Evolutionary conservation across 2,113 vertebrate genomes (phyloP), one percentile per base, ranked within the genome.

Genomic region (Nanorana parkeri): DNA sequence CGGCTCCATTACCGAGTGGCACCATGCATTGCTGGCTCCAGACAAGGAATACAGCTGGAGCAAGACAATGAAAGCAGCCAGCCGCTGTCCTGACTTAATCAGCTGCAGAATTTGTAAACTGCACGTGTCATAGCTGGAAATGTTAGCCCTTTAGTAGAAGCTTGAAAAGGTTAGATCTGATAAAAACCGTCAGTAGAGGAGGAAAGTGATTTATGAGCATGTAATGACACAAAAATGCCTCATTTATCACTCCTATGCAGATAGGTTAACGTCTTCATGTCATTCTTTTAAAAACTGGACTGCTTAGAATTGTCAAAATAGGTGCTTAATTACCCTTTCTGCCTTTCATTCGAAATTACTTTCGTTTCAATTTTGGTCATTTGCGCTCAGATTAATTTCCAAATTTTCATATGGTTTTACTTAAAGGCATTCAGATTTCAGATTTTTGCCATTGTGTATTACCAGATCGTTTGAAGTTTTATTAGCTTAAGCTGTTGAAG

Each of bases 131-230:
- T 92, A 96, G 95, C 96, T 97, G 96, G 96, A 97, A 97, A 97
- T 96, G 96, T 96, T 96, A 96, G 94, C 92, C 82, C 92, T 96
- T 93, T 97, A 96, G 97, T 95, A 95, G 96, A 96, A 94, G 95
- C 96, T 96, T 96, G 96, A 97, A 99, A 99, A 99, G 97, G 97
- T 99, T 98, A 99, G 92, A 96, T 95, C 96, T 97, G 96, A 99
- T 97, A 96, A 97, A 97, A 96, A 94, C 96, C 96, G 96, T 97
- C 97, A 96, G 93, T 90, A 91, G 89, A 95, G 95, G 93, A 94
- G 95, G 92, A 95, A 96, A 95, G 93, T 96, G 97, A 98, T 97
- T 98, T 96, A 98, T 97, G 94, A 91, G 94, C 92, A 91, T 94
- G 95, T 97, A 98, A 98, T 96, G 93, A 95, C 94, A 95, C 94